A percentile compares a stretch with the other conserved stretches of the same genome.
Conservation (phyloP, 1,140 invertebrate genomes). For the Drosophila lacteicornis region DNA sequence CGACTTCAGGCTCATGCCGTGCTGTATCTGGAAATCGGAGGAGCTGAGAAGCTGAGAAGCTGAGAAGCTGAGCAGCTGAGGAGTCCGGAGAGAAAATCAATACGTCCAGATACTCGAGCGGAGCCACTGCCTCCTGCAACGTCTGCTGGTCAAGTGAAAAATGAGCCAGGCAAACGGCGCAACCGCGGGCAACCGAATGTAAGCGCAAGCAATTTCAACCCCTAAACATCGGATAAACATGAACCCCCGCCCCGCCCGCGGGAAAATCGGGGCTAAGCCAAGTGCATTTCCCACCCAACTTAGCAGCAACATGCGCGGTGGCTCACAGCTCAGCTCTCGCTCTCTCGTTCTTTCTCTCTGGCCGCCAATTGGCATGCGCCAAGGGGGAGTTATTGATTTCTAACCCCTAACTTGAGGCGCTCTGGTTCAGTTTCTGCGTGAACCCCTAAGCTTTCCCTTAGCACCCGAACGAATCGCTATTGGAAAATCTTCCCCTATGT, state of each 20-base stretch:
- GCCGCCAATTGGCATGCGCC: constrained; percentile 32
- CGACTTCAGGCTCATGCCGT: constrained; percentile 70
- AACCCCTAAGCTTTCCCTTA: not conserved
- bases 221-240: constrained; percentile 44
- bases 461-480: not conserved
- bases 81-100: constrained; percentile 43
- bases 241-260: constrained; percentile 6
- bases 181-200: constrained; percentile 69
- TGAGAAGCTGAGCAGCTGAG: constrained; percentile 4
- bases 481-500: not conserved
- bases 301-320: constrained; percentile 60
- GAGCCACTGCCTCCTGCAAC: constrained; percentile 25
- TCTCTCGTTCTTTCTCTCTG: constrained; percentile 17
- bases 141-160: constrained; percentile 64
- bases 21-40: not conserved
- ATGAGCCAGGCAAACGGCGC: constrained; percentile 58
- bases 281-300: constrained; percentile 76
- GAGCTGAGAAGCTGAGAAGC: constrained; percentile 8
- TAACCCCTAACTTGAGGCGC: constrained; percentile 5
- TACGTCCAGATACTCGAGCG: constrained; percentile 24
- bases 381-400: constrained; percentile 46
- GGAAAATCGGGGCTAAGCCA: constrained; percentile 68
- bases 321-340: constrained; percentile 11
- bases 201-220: constrained; percentile 52
- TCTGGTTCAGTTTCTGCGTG: not conserved